A percentile compares a stretch with the other conserved stretches of the same genome.
Conservation (phyloP, 2,113 vertebrate genomes). For the Craseonycteris thonglongyai region DNA sequence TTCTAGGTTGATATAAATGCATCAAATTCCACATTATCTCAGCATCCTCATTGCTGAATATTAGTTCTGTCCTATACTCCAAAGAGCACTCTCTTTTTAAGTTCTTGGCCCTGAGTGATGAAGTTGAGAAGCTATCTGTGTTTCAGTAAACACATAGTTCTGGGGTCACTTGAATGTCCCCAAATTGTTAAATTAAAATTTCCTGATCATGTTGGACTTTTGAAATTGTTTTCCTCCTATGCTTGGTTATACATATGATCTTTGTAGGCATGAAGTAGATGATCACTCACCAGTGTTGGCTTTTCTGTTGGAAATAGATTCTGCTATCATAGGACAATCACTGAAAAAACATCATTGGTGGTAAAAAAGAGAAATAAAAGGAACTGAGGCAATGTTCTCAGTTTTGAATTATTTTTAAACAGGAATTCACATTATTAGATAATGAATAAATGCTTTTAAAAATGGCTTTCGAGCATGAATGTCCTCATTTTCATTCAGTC, state of each 20-base stretch:
- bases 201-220: neutral
- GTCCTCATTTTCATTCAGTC: neutral
- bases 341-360: neutral
- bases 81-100: neutral
- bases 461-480: neutral
- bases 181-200: neutral
- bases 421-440: neutral
- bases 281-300: neutral
- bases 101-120: neutral
- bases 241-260: neutral
- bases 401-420: constrained; percentile 13
- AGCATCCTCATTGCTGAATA: neutral
- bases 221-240: constrained; percentile 10
- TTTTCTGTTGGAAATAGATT: constrained; percentile 31
- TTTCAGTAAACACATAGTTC: neutral
- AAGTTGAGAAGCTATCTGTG: neutral
- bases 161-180: neutral
- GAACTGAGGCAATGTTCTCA: neutral
- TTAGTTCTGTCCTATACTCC: neutral
- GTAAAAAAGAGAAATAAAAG: neutral
- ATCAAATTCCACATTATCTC: neutral
- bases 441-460: constrained; percentile 14
- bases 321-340: neutral
- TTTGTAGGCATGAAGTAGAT: neutral
- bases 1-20: neutral